phyloP scores from a whole-genome alignment of 2,797 vertebrate genomes.

The Sphenopsis melanotis region DNA sequence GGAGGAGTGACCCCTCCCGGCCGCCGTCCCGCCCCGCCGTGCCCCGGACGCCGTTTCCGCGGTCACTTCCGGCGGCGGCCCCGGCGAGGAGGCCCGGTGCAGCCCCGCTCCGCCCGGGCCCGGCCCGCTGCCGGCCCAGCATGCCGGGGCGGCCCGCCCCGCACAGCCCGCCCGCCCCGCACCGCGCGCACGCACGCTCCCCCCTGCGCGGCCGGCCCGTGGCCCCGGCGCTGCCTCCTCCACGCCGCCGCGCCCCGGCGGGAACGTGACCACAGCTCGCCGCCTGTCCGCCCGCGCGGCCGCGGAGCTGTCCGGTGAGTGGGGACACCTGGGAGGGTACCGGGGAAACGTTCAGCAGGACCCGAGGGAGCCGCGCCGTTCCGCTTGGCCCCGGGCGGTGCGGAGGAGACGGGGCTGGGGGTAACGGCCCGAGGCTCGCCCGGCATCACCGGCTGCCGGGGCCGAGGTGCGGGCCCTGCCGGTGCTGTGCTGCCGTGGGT shows the following conservation, averaged over 20 bases:
- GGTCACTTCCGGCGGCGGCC: not conserved
- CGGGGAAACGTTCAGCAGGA: not conserved
- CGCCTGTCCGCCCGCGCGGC: not conserved
- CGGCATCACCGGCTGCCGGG: not conserved
- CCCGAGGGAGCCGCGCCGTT: not conserved
- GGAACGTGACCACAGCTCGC: constrained; percentile 30
- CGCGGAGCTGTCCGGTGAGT: constrained; percentile 51
- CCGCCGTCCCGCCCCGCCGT: not conserved
- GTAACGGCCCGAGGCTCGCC: not conserved
- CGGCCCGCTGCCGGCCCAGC: constrained; percentile 33
- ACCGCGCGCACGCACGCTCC: not conserved
- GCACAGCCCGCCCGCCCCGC: not conserved
- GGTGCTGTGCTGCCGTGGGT: accelerated
- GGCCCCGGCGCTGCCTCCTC: not conserved
- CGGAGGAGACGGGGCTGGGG: not conserved
- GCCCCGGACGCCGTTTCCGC: not conserved
- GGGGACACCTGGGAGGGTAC: not conserved
- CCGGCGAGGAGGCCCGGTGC: not conserved
- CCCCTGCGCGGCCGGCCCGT: not conserved
- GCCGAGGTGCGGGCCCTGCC: accelerated
- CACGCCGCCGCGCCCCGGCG: constrained; percentile 18
- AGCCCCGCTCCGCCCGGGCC: not conserved
- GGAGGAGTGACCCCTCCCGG: not conserved
- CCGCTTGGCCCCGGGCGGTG: not conserved
- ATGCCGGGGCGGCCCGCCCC: constrained; percentile 52